Evolutionary conservation across 2,113 vertebrate species (phyloP), one percentile per base, ranked within the genome.

Genomic region (Rhea pennata): DNA sequence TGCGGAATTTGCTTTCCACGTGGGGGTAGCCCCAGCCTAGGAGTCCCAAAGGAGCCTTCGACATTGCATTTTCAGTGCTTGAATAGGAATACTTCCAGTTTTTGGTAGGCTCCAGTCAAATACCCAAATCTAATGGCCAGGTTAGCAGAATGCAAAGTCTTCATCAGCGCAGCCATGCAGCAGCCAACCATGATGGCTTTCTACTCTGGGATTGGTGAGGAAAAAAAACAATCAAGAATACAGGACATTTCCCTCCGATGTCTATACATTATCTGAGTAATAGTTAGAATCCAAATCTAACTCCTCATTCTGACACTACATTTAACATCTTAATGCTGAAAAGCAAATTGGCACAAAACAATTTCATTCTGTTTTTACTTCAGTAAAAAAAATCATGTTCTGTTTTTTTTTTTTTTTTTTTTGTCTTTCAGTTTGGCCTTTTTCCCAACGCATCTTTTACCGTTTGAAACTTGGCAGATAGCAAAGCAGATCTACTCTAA

Each of bases 91-190:
- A 2, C 3, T 69, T 88, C 1, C 2, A 87, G 26, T 9, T 29
- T 67, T 19, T 59, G 6, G 23, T 81, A 56, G 54, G 8, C 9
- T 16, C 29, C 29, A 58, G 29, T 31, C 29, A 58, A 58, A 9
- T 31, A 46, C 26, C 5, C 22, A 59, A 0, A 12, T 6, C 2
- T 33, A 48, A 12, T 12, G 10, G 7, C 20, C 39, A 66, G 6
- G 16, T 15, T 3, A 61, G 33, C 7, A 87, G 33, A 23, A 64
- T 42, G 19, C 12, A 22, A 7, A 46, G 5, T 16, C 17, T 22
- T 75, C n/a, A 46, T 75, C 22, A 64, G 13, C 4, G 15, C 50
- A 83, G 9, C 20, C 16, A 15, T 26, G 8, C 1, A 19, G n/a
- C 9, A 77, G 14, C 7, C 9, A 86, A 4, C 2, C 36, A 29